Conservation (phyloP, 2,888 invertebrate genomes). For the Drosophila antonietae region DNA sequence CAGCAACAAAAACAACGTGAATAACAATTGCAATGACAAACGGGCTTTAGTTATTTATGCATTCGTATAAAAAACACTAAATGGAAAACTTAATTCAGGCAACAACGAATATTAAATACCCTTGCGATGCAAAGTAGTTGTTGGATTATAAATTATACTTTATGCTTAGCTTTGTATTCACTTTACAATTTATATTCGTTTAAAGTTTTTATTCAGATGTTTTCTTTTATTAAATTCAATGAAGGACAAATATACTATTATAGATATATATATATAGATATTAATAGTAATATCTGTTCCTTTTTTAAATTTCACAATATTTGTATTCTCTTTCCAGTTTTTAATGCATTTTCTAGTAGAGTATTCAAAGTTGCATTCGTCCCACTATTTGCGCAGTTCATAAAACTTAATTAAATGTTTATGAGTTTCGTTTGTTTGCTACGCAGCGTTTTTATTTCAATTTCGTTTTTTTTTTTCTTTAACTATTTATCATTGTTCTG, state of each 20-base stretch:
- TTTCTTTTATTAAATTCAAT: too few relatives aligned
- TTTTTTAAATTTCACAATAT: too few relatives aligned
- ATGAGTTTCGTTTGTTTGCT: conserved; percentile 60
- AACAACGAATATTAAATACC: background rate
- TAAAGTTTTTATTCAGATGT: too few relatives aligned
- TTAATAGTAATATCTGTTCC: too few relatives aligned
- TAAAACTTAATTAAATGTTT: conserved; percentile 80
- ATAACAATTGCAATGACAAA: conserved; percentile 26
- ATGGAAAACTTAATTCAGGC: background rate
- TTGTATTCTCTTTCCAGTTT: too few relatives aligned
- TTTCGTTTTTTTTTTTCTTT: conserved; percentile 6
- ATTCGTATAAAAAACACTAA: conserved; percentile 37
- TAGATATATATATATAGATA: too few relatives aligned
- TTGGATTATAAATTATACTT: background rate
- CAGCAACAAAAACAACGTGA: conserved; percentile 17
- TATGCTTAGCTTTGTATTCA: too few relatives aligned
- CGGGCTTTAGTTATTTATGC: conserved; percentile 40
- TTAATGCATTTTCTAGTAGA: background rate
- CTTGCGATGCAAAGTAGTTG: too few relatives aligned
- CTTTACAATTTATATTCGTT: too few relatives aligned
- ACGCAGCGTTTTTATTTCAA: conserved; percentile 39
- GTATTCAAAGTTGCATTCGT: conserved; percentile 36
- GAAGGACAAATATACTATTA: too few relatives aligned
- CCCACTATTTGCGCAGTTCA: conserved; percentile 67
- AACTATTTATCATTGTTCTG: conserved; percentile 8